phyloP scores from a whole-genome alignment of 2,113 vertebrate species.

The Neoarius graeffei region DNA sequence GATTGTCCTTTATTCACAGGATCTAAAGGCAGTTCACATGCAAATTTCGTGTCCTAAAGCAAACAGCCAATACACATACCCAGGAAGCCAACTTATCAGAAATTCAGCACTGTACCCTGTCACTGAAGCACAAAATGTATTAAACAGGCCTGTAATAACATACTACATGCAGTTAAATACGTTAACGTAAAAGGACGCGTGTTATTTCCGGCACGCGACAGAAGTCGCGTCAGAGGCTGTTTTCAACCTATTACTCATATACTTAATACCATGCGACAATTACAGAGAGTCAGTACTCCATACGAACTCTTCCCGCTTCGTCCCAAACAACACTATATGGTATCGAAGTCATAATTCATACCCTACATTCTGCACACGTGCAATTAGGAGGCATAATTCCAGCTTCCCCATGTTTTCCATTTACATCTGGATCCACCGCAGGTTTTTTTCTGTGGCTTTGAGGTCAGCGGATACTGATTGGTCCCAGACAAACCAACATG shows the following conservation, averaged over 20 bases:
- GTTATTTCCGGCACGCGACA: not conserved
- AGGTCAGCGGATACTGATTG: constrained; percentile 23
- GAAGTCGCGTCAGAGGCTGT: not conserved
- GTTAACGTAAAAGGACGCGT: not conserved
- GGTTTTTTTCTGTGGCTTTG: constrained; percentile 8
- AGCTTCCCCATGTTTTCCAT: not conserved
- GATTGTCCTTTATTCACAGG: constrained; percentile 17
- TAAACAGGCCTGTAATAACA: not conserved
- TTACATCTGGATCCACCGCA: constrained; percentile 12
- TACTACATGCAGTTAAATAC: not conserved
- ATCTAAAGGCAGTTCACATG: constrained; percentile 35
- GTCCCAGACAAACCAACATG: constrained; percentile 15
- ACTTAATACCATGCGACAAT: not conserved
- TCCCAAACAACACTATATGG: not conserved
- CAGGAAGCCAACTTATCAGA: constrained; percentile 14
- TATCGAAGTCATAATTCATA: not conserved
- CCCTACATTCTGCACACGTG: not conserved
- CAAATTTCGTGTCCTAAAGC: constrained; percentile 24
- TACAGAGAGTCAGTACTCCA: not conserved
- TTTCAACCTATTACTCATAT: not conserved
- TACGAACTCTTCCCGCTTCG: not conserved
- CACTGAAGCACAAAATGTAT: too few relatives aligned
- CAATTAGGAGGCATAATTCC: constrained; percentile 22
- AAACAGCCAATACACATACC: constrained; percentile 23
- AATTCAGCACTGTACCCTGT: not conserved